Evolutionary conservation across 2,113 vertebrate genomes (phyloP), one percentile per base, ranked within the genome.

Genomic region (Collichthys lucidus): DNA sequence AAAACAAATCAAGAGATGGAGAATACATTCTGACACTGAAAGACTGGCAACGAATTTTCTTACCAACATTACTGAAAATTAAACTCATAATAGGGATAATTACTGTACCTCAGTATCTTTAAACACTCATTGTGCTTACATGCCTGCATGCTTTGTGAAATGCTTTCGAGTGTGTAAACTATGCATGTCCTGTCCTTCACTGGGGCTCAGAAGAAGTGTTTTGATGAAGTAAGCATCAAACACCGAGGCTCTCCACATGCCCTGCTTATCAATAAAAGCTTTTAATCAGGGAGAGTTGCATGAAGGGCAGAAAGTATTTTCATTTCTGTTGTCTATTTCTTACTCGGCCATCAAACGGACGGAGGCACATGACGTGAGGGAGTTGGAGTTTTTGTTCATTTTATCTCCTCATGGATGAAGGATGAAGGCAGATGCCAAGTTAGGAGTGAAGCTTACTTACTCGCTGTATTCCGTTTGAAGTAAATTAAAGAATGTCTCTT

Each of bases 381-480:
- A 26, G 26, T 26, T 26, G 26, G 26, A 80, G 50, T 78, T 82
- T 88, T 69, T 87, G 76, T 88, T 92, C 89, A 79, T 85, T 71
- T 77, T 59, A 85, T 89, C 74, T 70, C 61, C 80, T 74, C 70
- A 24, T 84, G 50, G 64, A 88, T 74, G n/a, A n/a, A n/a, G n/a
- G n/a, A n/a, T n/a, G 35, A 82, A 88, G 83, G 79, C 84, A 84
- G 85, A 90, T 81, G 80, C 74, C 80, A 79, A 85, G 67, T 90
- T 86, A 65, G 79, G 55, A 79, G 77, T 57, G 74, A 76, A 85
- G 86, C 88, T 90, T 77, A 67, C 70, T 75, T 77, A 75, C 86
- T 90, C 75, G 84, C 74, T 87, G 50, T 71, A 93, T 94, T 94
- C 92, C 10, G 59, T 95, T 95, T 95, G 91, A 96, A 92, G 92